A percentile compares a stretch with the other conserved stretches of the same genome.
phyloP scores from a whole-genome alignment of 2,888 invertebrate species.

The Endotricha flammealis region DNA sequence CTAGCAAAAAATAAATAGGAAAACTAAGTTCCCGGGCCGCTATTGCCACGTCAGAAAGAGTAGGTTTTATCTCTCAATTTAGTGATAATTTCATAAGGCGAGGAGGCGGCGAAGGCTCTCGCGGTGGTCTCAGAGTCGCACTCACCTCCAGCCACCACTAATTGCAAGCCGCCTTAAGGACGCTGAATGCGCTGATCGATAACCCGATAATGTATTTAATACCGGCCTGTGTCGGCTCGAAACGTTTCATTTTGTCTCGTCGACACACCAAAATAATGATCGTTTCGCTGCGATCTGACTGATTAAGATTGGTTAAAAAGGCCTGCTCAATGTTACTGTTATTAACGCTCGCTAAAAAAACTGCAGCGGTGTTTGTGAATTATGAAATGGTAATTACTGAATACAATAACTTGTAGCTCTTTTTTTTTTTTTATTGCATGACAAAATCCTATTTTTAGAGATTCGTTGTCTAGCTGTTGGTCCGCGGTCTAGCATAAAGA shows the following conservation, averaged over 20 bases:
- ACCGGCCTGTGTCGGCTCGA: conserved; percentile 45
- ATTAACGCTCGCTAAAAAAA: no score
- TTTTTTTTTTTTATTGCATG: no score
- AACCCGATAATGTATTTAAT: conserved; percentile 69
- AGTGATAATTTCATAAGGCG: conserved; percentile 64
- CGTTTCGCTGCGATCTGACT: conserved; percentile 20
- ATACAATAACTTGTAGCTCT: no score
- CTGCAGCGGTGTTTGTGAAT: no score
- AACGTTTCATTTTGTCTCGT: conserved; percentile 48
- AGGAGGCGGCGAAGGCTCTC: conserved; percentile 39
- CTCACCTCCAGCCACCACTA: conserved; percentile 45
- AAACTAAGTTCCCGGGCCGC: conserved; percentile 40
- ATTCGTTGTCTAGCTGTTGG: no score
- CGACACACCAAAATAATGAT: conserved; percentile 37
- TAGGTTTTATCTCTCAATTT: conserved; percentile 69
- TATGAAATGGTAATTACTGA: no score
- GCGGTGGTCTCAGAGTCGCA: conserved; percentile 63
- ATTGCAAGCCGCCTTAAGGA: conserved; percentile 64
- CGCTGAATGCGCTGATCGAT: conserved; percentile 68
- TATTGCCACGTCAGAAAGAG: conserved; percentile 61
- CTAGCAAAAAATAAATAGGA: conserved; percentile 65
- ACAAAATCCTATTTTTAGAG: no score
- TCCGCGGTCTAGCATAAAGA: no score
- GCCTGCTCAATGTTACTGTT: conserved; percentile 12
- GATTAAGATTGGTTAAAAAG: conserved; percentile 21